Base-by-base conservation (phyloP, 2,113 vertebrate genomes). In the Engraulis encrasicolus region DNA sequence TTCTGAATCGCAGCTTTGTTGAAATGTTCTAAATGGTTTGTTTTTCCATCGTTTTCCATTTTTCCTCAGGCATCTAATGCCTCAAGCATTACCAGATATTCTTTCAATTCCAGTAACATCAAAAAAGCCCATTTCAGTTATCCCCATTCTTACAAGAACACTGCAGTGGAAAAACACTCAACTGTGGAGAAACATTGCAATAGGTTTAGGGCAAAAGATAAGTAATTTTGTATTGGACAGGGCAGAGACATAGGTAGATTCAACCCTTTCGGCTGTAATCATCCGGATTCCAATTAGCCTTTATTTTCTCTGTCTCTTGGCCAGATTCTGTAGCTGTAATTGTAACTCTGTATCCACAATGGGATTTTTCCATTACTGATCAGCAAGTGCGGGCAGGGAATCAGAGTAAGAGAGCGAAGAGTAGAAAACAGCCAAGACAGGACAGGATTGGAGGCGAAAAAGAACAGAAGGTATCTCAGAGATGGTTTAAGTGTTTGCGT, bases 381-480 rank as follows among this genome's bases (percentile, higher is more conserved):
- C 58, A 66, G 23, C 27, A 23, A 23, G 12, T 11, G 31, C 14
- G 58, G 58, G 9, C 58, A 66, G n/a, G n/a, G n/a, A n/a, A n/a
- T n/a, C n/a, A n/a, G n/a, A n/a, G n/a, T n/a, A n/a, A n/a, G 40
- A 45, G 58, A 66, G 66, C 34, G 66, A 74, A 36, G 15, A 61
- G 6, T 0, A n/a, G 27, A 38, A 58, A 58, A n/a, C 12, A 66
- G 23, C 78, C 17, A 50, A 17, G 48, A 78, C n/a, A 54, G 78
- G 80, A 17, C 38, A 27, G 85, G 18, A 58, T 17, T 27, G 78
- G 40, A 79, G 80, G 71, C 31, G 79, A 45, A 84, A 48, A 12
- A 81, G 27, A n/a, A 83, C 38, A 20, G 77, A 50, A 37, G 77
- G n/a, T 78, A 58, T 58, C 54, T 58, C 54, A n/a, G 54, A 58